Evolutionary conservation across 1,140 invertebrate species (phyloP).

Genomic region (Orchesella cincta): DNA sequence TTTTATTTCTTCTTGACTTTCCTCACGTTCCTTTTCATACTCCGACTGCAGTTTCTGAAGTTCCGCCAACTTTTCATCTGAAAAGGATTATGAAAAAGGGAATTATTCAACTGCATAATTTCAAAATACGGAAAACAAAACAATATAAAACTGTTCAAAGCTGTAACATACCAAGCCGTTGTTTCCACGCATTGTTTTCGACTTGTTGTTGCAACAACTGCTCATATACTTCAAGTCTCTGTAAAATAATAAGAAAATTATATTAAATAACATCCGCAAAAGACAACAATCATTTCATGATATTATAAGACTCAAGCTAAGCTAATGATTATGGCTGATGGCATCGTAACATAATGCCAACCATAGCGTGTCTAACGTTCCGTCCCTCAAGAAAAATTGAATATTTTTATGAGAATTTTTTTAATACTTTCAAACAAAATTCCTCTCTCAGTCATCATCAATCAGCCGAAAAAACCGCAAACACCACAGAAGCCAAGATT

Average conservation of each 20-base stretch:
- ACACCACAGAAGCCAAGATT: too few relatives aligned
- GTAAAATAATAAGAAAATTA: neutral
- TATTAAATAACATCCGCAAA: neutral
- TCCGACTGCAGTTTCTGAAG: slow-evolving; percentile 27
- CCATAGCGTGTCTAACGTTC: too few relatives aligned
- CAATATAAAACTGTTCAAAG: neutral
- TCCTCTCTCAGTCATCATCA: too few relatives aligned
- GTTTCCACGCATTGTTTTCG: neutral
- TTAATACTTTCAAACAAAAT: too few relatives aligned
- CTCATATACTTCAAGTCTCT: slow-evolving; percentile 12
- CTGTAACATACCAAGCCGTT: slow-evolving; percentile 1
- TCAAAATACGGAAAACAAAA: neutral
- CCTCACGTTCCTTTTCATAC: slow-evolving; percentile 34
- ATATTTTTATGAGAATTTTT: too few relatives aligned
- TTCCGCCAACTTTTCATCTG: slow-evolving; percentile 27
- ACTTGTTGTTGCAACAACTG: slow-evolving; percentile 11
- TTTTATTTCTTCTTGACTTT: slow-evolving; percentile 32
- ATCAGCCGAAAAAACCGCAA: too few relatives aligned
- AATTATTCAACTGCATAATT: neutral
- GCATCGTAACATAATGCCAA: too few relatives aligned
- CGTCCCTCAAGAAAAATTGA: too few relatives aligned
- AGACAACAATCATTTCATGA: too few relatives aligned
- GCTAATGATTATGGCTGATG: too few relatives aligned
- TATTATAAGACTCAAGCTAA: too few relatives aligned
- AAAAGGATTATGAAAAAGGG: neutral